Base-by-base conservation (phyloP, 2,113 vertebrate species). In the Actenoides hombroni region DNA sequence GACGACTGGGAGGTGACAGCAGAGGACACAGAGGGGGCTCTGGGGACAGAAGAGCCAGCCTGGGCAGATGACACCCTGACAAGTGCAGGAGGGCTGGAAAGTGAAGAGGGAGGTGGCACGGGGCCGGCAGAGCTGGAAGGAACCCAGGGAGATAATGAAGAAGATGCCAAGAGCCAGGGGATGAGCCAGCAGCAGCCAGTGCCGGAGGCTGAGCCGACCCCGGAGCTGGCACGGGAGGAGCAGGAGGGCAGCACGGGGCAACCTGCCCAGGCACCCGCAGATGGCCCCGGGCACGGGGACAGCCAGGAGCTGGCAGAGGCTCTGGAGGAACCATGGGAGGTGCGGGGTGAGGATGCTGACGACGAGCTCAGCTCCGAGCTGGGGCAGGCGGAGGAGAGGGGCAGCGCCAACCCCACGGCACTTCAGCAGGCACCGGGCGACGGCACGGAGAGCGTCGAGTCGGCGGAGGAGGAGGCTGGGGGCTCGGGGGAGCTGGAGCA, bases 391-490 rank as follows among this genome's bases (percentile, higher is more conserved):
- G 49, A 0, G 1, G 71, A 56, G 18, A 48, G 35, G 5, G 7
- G 81, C 42, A 24, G 63, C 81, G 10, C 49, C 2, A 3, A 11
- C 48, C 17, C 61, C 0, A 1, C 1, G 0, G 79, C 19, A 3
- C 42, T 16, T 8, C 46, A 28, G 42, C 33, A 29, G 46, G 57
- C 1, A 1, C 5, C 2, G 2, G 82, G 54, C 9, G 48, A 33
- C 0, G 8, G 64, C 1, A 2, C 1, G 1, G 70, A 46, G 44
- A 29, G 59, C 1, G 12, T 31, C 1, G 67, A 71, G 51, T 7
- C 3, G 3, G 24, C 33, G 40, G 84, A 83, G 37, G 86, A 78
- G 46, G 70, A 44, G 3, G 46, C 19, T 4, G 54, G 65, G 24
- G 56, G 29, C 6, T 46, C 6, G 9, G 67, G 83, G 35, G 92